Percentiles rank a stretch among this genome's conserved stretches.
Evolutionary conservation across 2,888 invertebrate species (phyloP).

Genomic region (Oscheius sp.): DNA sequence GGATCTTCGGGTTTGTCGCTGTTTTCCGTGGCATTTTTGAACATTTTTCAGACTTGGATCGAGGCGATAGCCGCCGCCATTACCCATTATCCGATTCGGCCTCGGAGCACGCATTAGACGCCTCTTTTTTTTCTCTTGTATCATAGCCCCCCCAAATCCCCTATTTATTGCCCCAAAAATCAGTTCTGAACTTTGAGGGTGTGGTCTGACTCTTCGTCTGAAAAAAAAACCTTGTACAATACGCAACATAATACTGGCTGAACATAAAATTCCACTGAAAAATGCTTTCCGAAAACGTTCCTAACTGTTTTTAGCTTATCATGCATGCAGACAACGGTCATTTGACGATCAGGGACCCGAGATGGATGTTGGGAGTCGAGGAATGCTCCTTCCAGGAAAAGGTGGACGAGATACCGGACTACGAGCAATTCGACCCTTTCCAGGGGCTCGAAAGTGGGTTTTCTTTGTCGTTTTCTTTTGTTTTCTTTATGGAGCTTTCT

Average conservation of each 20-base stretch:
- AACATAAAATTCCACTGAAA: background rate
- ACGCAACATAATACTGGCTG: background rate
- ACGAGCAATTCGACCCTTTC: conserved; percentile 38
- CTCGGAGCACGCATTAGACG: conserved; percentile 53
- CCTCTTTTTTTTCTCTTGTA: conserved; percentile 3
- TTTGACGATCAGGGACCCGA: conserved; percentile 34
- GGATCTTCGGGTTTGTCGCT: conserved; percentile 42
- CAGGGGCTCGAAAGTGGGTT: conserved; percentile 8
- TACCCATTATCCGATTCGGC: conserved; percentile 47
- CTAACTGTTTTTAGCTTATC: background rate
- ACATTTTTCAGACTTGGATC: conserved; percentile 47
- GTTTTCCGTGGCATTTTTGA: background rate
- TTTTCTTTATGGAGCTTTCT: too few species aligned
- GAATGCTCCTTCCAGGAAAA: conserved; percentile 18
- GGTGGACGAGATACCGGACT: conserved; percentile 18
- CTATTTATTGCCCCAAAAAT: background rate
- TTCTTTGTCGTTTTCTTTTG: background rate
- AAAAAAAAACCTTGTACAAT: conserved; percentile 18
- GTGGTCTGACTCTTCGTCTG: conserved; percentile 16
- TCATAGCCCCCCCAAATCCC: background rate
- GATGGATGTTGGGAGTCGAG: conserved; percentile 37
- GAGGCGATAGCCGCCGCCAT: conserved; percentile 50
- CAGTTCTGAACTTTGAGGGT: background rate
- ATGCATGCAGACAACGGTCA: background rate
- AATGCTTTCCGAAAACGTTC: background rate